A percentile compares a stretch with the other conserved stretches of the same genome.
Conservation (phyloP, 30 jellyfish, hydroid and myxozoan genomes). For the Chironex yamaguchii region DNA sequence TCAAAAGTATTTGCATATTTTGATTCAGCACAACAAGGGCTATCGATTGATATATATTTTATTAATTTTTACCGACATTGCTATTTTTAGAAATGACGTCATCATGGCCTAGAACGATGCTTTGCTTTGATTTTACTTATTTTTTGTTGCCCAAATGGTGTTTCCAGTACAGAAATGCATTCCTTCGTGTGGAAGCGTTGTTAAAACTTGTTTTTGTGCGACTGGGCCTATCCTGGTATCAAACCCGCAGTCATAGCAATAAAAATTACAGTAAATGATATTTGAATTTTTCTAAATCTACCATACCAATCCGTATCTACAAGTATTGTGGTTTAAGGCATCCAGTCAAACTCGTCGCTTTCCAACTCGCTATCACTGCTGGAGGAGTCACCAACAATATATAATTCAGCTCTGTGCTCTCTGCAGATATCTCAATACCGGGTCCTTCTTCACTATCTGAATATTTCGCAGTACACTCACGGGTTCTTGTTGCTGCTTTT, state of each 20-base stretch:
- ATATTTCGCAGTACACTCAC: not conserved
- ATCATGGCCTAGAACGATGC: conserved; percentile 39
- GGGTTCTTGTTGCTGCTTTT: conserved; percentile 27
- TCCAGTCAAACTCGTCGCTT: conserved; percentile 14
- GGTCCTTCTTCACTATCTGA: conserved; percentile 28
- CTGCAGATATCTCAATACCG: conserved; percentile 34
- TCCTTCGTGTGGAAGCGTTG: conserved; percentile 20
- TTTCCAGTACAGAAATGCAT: conserved; percentile 9
- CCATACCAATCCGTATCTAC: too few species aligned
- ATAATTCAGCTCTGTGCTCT: conserved; percentile 38
- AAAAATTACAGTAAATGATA: too few species aligned
- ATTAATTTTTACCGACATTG: conserved; percentile 24
- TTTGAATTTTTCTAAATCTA: too few species aligned
- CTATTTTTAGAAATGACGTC: conserved; percentile 44
- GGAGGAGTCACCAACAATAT: conserved; percentile 54
- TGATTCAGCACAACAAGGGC: conserved; percentile 33
- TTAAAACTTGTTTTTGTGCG: too few species aligned
- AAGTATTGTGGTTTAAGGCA: too few species aligned
- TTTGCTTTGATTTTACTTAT: conserved; percentile 38
- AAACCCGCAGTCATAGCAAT: too few species aligned
- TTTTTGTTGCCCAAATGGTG: conserved; percentile 15
- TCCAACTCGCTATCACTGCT: conserved; percentile 29
- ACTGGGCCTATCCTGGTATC: too few species aligned
- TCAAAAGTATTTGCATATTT: conserved; percentile 23
- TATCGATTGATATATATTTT: conserved; percentile 22